These are phyloP conservation scores for Dasypus novemcinctus DNA, from an alignment of 2,113 vertebrate species.

Conservation along the genomic window DNA sequence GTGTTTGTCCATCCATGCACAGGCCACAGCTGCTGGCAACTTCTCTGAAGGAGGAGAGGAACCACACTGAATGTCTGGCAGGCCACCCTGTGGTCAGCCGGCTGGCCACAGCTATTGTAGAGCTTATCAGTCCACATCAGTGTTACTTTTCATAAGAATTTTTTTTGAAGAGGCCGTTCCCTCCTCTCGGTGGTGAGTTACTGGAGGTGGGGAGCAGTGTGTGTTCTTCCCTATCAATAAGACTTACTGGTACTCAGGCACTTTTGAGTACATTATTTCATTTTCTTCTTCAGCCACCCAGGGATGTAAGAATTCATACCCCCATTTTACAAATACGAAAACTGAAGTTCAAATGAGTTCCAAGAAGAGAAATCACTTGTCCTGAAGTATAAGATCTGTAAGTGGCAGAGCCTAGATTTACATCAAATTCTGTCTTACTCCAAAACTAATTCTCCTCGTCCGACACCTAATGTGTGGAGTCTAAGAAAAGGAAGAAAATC, in stretches of 20 bases:
- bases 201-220: neutral
- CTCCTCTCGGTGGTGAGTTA: neutral
- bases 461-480: neutral
- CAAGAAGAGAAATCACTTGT: slow-evolving; percentile 10
- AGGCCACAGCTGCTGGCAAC: neutral
- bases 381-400: neutral
- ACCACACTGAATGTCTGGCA: neutral
- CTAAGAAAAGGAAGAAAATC: neutral
- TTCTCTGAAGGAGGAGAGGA: neutral
- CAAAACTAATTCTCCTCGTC: neutral
- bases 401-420: neutral
- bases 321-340: neutral
- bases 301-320: neutral
- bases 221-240: neutral
- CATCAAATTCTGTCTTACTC: neutral
- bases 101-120: neutral
- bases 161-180: neutral
- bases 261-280: neutral
- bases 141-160: neutral
- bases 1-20: too few species aligned
- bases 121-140: neutral
- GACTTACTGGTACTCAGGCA: neutral
- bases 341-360: neutral
- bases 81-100: neutral
- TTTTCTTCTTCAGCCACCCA: neutral